Evolutionary conservation across 2,888 invertebrate species (phyloP), one percentile per base, ranked within the genome.

Genomic region (Drosophila nr. perissopoda): DNA sequence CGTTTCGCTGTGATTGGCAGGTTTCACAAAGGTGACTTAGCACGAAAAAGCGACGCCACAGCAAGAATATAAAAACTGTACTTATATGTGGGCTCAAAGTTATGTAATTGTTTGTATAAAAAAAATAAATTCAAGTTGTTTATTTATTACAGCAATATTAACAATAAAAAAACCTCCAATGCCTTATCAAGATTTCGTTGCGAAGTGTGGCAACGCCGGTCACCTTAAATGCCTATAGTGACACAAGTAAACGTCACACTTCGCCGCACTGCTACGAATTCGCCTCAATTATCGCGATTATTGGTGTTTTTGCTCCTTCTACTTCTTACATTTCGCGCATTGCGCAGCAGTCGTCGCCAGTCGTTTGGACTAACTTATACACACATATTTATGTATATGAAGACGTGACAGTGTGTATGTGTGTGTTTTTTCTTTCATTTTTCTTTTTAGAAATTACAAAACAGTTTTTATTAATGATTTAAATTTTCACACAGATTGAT

Each of bases 381-480:
- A 33, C 10, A 18, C 36, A 18, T 10, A 40, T 33, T 33, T 31
- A 27, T 18, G 4, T 33, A 4, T 4, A 25, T 29, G n/a, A 27
- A 31, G 29, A 4, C 6, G n/a, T 31, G 11, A n/a, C 1, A 11
- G 29, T 51, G 18, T 51, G 6, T 29, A n/a, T 18, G 18, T n/a
- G 8, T 18, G 27, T 38, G n/a, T 3, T 29, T 49, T 13, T 51
- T 13, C 27, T 5, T 54, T 25, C 11, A 31, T 2, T 2, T 31
- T 42, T 45, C n/a, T 27, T 74, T 13, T 31, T 70, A 40, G 29
- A 65, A 21, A 68, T 89, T 83, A 84, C 78, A 87, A 83, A 86
- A 80, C 84, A 83, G 66, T 49, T 65, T 77, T 87, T 81, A 79
- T 70, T 82, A 31, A 57, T 52, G 67, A 59, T 59, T 54, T 65